phyloP scores from a whole-genome alignment of 2,888 invertebrate species.

The Rambutsinella grinnellia region DNA sequence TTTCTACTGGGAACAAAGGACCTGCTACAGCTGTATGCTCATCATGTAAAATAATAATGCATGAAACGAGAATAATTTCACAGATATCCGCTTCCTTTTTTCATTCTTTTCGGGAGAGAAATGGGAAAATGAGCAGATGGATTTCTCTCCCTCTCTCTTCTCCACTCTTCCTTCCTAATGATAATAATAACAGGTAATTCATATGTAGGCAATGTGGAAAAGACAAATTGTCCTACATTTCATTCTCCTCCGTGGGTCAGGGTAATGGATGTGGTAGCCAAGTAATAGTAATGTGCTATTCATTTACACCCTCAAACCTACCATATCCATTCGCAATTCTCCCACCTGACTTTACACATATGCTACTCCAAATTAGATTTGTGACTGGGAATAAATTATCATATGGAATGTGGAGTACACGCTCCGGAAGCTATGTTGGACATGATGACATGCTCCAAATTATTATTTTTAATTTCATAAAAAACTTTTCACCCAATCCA shows the following conservation, averaged over 20 bases:
- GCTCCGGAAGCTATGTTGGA: not conserved
- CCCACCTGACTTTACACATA: not conserved
- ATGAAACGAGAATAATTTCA: slow-evolving; percentile 45
- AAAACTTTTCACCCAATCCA: not conserved
- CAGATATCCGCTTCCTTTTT: slow-evolving; percentile 32
- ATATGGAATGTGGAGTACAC: not conserved
- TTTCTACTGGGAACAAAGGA: not conserved
- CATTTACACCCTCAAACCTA: too few relatives aligned
- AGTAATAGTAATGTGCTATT: too few relatives aligned
- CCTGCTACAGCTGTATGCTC: not conserved
- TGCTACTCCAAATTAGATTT: slow-evolving; percentile 11
- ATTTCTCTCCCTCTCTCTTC: slow-evolving; percentile 17
- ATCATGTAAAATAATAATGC: slow-evolving; percentile 27
- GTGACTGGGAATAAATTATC: slow-evolving; percentile 15
- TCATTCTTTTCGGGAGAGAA: too few relatives aligned
- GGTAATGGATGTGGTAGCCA: too few relatives aligned
- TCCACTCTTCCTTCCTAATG: slow-evolving; percentile 2
- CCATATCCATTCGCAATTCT: too few relatives aligned
- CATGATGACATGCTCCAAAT: not conserved
- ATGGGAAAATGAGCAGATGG: not conserved
- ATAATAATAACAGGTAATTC: too few relatives aligned
- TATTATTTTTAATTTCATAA: not conserved
- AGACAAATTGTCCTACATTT: too few relatives aligned
- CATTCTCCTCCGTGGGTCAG: too few relatives aligned
- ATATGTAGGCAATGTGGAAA: too few relatives aligned